A percentile compares a stretch with the other conserved stretches of the same genome.
phyloP scores from a whole-genome alignment of 1,140 invertebrate genomes.

The Solenopsis invicta region DNA sequence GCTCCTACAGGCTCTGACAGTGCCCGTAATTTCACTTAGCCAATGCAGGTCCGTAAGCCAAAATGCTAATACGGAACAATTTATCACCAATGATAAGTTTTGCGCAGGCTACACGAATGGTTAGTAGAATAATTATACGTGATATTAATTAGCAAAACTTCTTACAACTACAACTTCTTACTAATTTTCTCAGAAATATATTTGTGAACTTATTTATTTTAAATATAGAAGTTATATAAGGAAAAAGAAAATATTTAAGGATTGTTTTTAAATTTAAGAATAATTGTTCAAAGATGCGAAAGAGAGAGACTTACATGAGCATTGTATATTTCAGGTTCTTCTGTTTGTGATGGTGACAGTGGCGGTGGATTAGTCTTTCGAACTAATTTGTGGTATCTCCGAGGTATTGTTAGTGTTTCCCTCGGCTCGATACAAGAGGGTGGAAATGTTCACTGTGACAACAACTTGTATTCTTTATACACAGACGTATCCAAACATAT shows the following conservation, averaged over 20 bases:
- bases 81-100: conserved; percentile 83
- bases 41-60: conserved; percentile 74
- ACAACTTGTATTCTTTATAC: conserved; percentile 82
- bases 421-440: conserved; percentile 70
- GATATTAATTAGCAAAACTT: conserved; percentile 18
- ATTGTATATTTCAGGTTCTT: conserved; percentile 78
- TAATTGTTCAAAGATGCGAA: neutral
- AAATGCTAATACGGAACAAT: conserved; percentile 68
- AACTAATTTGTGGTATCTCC: conserved; percentile 79
- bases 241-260: neutral
- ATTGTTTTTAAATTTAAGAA: neutral
- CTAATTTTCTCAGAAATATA: conserved; percentile 16
- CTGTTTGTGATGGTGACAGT: conserved; percentile 85
- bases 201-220: neutral
- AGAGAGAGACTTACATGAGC: neutral
- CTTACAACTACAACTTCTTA: neutral
- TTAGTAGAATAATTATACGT: conserved; percentile 62
- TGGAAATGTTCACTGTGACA: conserved; percentile 76
- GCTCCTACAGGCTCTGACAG: conserved; percentile 79
- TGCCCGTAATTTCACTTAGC: conserved; percentile 79
- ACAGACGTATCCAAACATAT: conserved; percentile 81
- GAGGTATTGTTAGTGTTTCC: conserved; percentile 84
- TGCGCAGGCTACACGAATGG: conserved; percentile 85
- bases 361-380: conserved; percentile 84
- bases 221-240: neutral